phyloP scores from a whole-genome alignment of 2,797 vertebrate genomes.

The Tiaroga cobitis region DNA sequence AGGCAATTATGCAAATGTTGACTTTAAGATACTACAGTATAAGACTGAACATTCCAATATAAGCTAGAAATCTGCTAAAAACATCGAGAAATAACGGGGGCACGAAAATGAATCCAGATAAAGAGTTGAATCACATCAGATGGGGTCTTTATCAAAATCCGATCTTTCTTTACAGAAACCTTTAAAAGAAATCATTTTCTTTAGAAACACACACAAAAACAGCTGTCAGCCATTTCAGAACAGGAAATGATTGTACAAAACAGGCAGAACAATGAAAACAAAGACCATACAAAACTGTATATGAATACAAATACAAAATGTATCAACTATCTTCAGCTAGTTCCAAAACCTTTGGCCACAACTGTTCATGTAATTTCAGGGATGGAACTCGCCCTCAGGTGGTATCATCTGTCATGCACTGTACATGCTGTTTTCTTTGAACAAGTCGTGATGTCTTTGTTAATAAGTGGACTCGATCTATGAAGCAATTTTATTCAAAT shows the following conservation, averaged over 20 bases:
- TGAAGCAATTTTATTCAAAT: slow-evolving; percentile 72
- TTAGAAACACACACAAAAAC: neutral
- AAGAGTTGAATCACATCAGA: neutral
- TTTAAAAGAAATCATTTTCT: neutral
- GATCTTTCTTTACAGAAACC: slow-evolving; percentile 1
- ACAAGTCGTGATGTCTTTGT: slow-evolving; percentile 29
- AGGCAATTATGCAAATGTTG: neutral
- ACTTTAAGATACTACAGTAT: neutral
- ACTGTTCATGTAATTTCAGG: neutral
- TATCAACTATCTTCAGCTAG: neutral
- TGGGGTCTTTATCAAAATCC: neutral
- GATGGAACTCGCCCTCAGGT: neutral
- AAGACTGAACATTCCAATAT: neutral
- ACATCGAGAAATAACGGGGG: neutral
- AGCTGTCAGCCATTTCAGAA: slow-evolving; percentile 19
- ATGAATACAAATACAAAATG: neutral
- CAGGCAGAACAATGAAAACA: neutral
- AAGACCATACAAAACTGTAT: neutral
- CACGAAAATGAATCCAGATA: neutral
- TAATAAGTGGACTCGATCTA: slow-evolving; percentile 48
- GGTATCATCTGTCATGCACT: slow-evolving; percentile 25
- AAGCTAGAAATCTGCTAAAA: neutral
- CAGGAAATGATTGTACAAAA: slow-evolving; percentile 1
- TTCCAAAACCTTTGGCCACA: neutral
- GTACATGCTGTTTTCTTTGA: slow-evolving; percentile 25